Conservation (phyloP, 2,797 vertebrate genomes). For the Limnodromus scolopaceus region DNA sequence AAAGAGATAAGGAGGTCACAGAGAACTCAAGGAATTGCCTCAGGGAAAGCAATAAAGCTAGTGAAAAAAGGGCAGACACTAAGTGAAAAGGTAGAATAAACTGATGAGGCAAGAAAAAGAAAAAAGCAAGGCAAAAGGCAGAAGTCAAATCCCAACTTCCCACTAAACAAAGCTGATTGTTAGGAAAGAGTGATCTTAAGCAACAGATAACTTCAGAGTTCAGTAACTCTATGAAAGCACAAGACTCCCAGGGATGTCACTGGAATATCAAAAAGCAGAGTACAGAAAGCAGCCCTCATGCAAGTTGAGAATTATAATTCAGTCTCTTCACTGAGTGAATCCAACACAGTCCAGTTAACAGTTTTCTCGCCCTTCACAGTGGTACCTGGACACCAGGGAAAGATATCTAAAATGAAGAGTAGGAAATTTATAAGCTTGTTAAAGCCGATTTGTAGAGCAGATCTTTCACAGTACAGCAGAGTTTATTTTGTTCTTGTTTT, state of each 20-base stretch:
- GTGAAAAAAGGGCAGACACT: not conserved
- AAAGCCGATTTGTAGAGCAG: not conserved
- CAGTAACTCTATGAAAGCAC: not conserved
- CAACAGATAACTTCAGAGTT: not conserved
- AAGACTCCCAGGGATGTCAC: not conserved
- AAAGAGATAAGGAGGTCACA: not conserved
- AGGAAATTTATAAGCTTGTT: not conserved
- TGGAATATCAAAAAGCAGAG: not conserved
- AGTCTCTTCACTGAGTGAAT: not conserved
- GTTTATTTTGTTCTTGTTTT: not conserved
- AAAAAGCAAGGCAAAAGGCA: not conserved
- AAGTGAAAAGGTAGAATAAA: not conserved
- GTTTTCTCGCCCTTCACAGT: not conserved
- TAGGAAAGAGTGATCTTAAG: not conserved
- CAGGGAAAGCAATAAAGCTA: not conserved
- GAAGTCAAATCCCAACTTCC: not conserved
- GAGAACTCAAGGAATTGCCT: not conserved
- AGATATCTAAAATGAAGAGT: not conserved
- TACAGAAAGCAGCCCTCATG: not conserved
- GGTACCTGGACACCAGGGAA: not conserved
- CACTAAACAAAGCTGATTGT: fast-evolving
- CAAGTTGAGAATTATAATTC: not conserved
- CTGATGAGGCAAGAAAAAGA: not conserved
- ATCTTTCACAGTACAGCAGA: not conserved
- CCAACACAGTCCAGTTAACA: not conserved